Evolutionary conservation across 2,797 vertebrate genomes (phyloP).

Genomic region (Cossypha heuglini): DNA sequence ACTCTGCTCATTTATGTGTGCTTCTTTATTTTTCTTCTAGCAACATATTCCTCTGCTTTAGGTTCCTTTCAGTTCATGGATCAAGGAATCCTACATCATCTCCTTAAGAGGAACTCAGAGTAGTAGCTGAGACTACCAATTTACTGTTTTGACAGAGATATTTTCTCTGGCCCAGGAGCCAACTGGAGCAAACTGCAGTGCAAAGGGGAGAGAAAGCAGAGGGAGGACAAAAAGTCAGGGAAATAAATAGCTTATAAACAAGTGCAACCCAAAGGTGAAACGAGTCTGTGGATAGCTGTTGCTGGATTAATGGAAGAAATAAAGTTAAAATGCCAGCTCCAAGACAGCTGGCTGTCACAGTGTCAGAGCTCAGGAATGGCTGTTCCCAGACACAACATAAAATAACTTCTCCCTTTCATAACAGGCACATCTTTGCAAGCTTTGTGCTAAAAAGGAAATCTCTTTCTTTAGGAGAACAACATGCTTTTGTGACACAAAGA

Average conservation of each 20-base stretch:
- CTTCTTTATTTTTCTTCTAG: constrained; percentile 49
- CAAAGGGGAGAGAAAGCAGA: background rate
- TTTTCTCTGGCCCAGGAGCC: background rate
- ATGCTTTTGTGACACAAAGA: background rate
- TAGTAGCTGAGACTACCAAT: background rate
- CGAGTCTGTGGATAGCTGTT: background rate
- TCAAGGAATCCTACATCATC: background rate
- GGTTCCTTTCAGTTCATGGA: background rate
- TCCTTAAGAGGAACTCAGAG: background rate
- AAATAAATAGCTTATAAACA: constrained; percentile 30
- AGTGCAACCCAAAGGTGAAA: constrained; percentile 35
- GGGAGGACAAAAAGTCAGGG: background rate
- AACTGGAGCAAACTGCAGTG: background rate
- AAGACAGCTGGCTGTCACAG: background rate
- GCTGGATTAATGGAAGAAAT: constrained; percentile 1
- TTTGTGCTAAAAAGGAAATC: background rate
- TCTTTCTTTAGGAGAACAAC: background rate
- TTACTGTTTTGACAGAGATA: background rate
- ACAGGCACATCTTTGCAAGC: background rate
- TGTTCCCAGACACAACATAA: background rate
- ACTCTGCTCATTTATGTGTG: constrained; percentile 15
- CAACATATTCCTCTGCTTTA: background rate
- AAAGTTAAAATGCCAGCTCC: background rate
- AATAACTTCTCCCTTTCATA: background rate
- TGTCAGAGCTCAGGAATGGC: background rate